Conservation (phyloP, 2,888 invertebrate species). For the Scaptomyza caliginosa region DNA sequence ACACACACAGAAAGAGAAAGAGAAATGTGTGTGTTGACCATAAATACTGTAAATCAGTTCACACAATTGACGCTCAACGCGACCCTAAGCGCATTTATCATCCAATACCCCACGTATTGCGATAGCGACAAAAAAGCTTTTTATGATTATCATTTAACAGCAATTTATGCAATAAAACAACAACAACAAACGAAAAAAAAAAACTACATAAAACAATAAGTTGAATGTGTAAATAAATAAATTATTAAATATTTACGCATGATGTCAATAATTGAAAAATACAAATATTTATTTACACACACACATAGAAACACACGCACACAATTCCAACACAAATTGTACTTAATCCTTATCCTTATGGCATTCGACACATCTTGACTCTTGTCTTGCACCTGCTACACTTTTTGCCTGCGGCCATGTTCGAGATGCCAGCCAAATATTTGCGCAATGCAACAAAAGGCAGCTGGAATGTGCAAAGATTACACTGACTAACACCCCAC, state of each 20-base stretch:
- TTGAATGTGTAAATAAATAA: slow-evolving; percentile 35
- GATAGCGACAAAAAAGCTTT: slow-evolving; percentile 48
- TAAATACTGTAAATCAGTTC: slow-evolving; percentile 66
- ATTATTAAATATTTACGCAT: slow-evolving; percentile 9
- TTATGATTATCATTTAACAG: slow-evolving; percentile 62
- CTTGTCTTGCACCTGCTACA: slow-evolving; percentile 7
- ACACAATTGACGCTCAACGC: slow-evolving; percentile 67
- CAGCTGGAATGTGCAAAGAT: slow-evolving; percentile 43
- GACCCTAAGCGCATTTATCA: slow-evolving; percentile 69
- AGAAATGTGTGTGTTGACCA: slow-evolving; percentile 11
- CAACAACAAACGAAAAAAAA: slow-evolving; percentile 14
- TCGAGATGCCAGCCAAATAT: slow-evolving; percentile 60
- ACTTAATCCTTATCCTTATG: neutral
- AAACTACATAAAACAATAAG: neutral
- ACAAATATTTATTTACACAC: neutral
- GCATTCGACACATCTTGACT: neutral
- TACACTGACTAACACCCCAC: neutral
- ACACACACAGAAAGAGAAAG: neutral
- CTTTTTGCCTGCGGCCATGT: slow-evolving; percentile 16
- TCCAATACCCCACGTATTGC: slow-evolving; percentile 29
- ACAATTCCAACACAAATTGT: neutral
- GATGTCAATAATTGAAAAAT: neutral
- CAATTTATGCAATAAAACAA: slow-evolving; percentile 54
- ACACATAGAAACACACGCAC: neutral
- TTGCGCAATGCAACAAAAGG: slow-evolving; percentile 65